Base-by-base conservation (phyloP, 2,797 vertebrate genomes). In the Hafferia zeledoni region DNA sequence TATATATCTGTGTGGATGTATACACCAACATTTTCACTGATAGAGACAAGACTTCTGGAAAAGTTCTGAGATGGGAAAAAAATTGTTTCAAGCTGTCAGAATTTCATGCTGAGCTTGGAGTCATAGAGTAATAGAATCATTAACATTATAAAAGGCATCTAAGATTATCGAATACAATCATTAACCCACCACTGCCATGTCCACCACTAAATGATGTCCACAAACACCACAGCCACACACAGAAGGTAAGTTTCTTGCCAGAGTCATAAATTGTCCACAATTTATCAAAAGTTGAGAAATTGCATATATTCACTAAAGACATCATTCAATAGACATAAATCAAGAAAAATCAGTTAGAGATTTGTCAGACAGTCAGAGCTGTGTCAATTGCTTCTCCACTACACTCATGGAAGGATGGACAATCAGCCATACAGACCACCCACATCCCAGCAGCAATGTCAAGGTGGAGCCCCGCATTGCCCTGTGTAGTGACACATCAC, bases 121-220 rank as follows among this genome's bases (percentile, higher is more conserved):
- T 57, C 28, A 57, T 6, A 37, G 31, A 35, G 20, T 41, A 24
- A 41, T 24, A 25, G 41, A 64, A 16, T 37, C 8, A 28, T 19
- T 17, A 28, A 5, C 16, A 20, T 13, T 65, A 17, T 24, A 65
- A 57, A 57, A 71, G 23, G n/a, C 23, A 15, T 71, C 23, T 44
- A 7, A 64, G 23, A 37, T 50, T n/a, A n/a, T 24, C 0, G 0
- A 55, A 37, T 31, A 6, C 33, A 61, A 4, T 11, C 22, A 56
- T 19, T 63, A 9, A 49, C 2, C 30, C 7, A 43, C 17, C 37
- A 14, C 59, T 24, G 18, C 44, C 28, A 33, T 23, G 13, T 37
- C 44, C 19, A 8, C 23, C 50, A 7, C 28, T 20, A 37, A 80
- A 39, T 18, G 16, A 12, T 17, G 23, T 57, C n/a, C 52, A n/a